Evolutionary conservation across 2,797 vertebrate species (phyloP).

Genomic region (Numenius phaeopus): DNA sequence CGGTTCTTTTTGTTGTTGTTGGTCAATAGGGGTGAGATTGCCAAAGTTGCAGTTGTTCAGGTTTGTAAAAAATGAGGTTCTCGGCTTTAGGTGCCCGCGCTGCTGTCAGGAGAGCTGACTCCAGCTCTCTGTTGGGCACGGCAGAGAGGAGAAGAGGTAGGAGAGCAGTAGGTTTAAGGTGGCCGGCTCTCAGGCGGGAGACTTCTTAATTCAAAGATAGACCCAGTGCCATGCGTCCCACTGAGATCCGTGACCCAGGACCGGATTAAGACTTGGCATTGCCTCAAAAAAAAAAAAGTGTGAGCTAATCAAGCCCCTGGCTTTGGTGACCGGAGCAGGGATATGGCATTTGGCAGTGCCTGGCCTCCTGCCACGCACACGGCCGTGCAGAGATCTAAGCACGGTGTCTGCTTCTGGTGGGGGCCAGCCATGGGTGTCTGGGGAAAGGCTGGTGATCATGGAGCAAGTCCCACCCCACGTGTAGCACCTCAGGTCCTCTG

Average conservation of each 20-base stretch:
- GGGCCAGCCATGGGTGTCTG: not conserved
- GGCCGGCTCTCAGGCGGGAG: fast-evolving
- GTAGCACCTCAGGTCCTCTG: not conserved
- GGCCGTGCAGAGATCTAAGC: not conserved
- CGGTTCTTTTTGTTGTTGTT: not conserved
- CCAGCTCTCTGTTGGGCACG: not conserved
- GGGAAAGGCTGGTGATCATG: not conserved
- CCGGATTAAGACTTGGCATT: not conserved
- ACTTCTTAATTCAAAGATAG: not conserved
- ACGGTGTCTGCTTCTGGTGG: not conserved
- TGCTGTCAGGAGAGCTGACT: not conserved
- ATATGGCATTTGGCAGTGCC: fast-evolving
- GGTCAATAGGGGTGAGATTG: not conserved
- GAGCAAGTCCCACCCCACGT: not conserved
- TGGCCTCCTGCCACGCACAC: not conserved
- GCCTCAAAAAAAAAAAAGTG: not conserved
- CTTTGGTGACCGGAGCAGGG: fast-evolving
- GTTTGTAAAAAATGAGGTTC: not conserved
- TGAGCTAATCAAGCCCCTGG: not conserved
- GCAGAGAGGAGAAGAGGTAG: not conserved
- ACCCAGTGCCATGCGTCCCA: not conserved
- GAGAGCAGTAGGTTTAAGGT: not conserved
- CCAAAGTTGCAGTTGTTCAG: not conserved
- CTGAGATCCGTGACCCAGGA: not conserved
- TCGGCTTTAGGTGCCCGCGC: not conserved